Conservation (phyloP, 2,888 invertebrate species). For the Lasioglossum vierecki region DNA sequence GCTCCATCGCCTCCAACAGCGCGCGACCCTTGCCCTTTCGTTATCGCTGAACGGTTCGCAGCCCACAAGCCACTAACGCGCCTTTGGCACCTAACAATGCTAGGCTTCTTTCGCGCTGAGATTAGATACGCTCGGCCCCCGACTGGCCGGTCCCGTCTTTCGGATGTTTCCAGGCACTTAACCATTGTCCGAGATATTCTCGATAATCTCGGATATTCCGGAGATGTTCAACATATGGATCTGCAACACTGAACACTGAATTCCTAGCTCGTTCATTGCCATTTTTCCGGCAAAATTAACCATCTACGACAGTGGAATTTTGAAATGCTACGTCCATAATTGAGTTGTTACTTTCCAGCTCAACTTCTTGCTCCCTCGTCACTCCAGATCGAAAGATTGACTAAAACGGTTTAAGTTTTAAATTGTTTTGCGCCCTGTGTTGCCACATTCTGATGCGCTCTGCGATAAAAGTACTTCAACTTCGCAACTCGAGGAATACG, state of each 20-base stretch:
- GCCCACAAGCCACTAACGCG: conserved; percentile 50
- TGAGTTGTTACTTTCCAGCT: not conserved
- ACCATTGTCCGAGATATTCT: not conserved
- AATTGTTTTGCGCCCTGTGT: not conserved
- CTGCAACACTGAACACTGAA: not conserved
- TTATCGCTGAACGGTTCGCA: conserved; percentile 67
- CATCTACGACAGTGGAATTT: not conserved
- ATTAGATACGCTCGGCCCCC: conserved; percentile 32
- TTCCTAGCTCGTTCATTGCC: too few relatives aligned
- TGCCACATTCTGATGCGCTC: not conserved
- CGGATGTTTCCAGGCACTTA: not conserved
- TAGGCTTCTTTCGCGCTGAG: conserved; percentile 26
- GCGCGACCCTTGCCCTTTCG: conserved; percentile 70
- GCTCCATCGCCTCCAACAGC: conserved; percentile 61
- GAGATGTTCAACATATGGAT: not conserved
- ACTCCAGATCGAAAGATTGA: not conserved
- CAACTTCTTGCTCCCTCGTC: not conserved
- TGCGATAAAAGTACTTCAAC: not conserved
- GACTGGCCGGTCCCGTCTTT: not conserved
- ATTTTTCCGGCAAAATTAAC: too few relatives aligned
- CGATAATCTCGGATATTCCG: not conserved
- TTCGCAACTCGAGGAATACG: not conserved
- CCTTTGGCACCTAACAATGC: conserved; percentile 63
- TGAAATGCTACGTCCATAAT: not conserved
- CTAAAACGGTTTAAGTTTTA: not conserved